These are phyloP conservation scores for Tridacna gigas DNA, from an alignment of 2,888 invertebrate species.

Conservation along the genomic window DNA sequence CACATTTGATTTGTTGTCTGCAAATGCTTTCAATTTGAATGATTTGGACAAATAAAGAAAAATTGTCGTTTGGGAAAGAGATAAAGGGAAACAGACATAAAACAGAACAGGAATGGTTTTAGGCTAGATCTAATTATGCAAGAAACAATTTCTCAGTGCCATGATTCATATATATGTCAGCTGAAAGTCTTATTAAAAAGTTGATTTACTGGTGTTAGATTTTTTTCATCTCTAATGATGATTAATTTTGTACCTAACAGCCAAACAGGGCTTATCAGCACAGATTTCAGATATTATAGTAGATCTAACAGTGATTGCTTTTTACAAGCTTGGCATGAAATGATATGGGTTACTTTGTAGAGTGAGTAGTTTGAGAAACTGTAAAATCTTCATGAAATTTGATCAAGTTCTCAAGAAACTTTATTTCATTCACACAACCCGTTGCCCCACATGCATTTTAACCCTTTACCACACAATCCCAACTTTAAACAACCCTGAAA, in stretches of 20 bases:
- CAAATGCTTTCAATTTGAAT: too few relatives aligned
- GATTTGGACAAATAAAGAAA: too few relatives aligned
- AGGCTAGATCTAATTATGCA: too few relatives aligned
- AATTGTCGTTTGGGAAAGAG: too few relatives aligned
- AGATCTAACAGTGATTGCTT: constrained; percentile 12
- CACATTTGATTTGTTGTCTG: too few relatives aligned
- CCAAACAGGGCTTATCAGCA: constrained; percentile 23
- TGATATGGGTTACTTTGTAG: too few relatives aligned
- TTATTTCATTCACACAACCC: too few relatives aligned
- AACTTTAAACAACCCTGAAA: background rate
- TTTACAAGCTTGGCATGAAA: background rate
- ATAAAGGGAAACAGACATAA: too few relatives aligned
- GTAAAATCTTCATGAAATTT: background rate
- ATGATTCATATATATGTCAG: constrained; percentile 26
- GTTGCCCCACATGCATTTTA: background rate
- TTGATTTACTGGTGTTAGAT: constrained; percentile 8
- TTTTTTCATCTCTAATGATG: constrained; percentile 8
- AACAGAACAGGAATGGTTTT: too few relatives aligned
- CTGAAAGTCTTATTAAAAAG: constrained; percentile 17
- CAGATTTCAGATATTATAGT: constrained; percentile 11
- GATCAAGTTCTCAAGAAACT: background rate
- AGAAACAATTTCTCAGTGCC: background rate
- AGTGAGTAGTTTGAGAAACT: too few relatives aligned
- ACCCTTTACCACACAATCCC: background rate
- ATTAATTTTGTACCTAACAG: constrained; percentile 27